Evolutionary conservation across 2,888 invertebrate genomes (phyloP).

Genomic region (Hypolimnas misippus): DNA sequence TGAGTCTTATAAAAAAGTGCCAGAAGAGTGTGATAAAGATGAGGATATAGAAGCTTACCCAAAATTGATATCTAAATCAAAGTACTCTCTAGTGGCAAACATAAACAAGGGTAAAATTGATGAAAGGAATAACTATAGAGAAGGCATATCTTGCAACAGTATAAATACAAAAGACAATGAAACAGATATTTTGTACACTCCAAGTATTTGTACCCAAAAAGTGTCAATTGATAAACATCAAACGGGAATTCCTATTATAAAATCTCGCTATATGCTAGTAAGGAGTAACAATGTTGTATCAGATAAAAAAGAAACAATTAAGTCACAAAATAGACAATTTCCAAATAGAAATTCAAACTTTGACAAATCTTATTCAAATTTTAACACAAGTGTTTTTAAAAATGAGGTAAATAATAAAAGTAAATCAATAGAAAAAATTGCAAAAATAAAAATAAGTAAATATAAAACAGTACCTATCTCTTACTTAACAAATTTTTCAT

Average conservation of each 20-base stretch:
- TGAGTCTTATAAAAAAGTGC: neutral
- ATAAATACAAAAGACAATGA: slow-evolving; percentile 4
- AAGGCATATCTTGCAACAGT: neutral
- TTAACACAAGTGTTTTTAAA: neutral
- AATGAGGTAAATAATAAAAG: slow-evolving; percentile 17
- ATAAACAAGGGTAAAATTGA: slow-evolving; percentile 17
- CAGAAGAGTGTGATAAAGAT: slow-evolving; percentile 8
- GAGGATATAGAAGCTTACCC: slow-evolving; percentile 4
- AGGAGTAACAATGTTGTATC: slow-evolving; percentile 48
- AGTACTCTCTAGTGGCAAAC: slow-evolving; percentile 37
- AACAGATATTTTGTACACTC: neutral
- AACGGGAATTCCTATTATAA: slow-evolving; percentile 22
- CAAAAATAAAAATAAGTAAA: slow-evolving; percentile 66
- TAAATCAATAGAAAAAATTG: slow-evolving; percentile 41
- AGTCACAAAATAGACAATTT: neutral
- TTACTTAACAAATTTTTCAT: slow-evolving; percentile 49
- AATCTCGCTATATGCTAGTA: slow-evolving; percentile 63
- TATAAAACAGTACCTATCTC: slow-evolving; percentile 68
- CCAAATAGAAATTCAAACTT: neutral
- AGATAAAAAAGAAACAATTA: slow-evolving; percentile 2
- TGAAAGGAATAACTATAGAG: slow-evolving; percentile 5
- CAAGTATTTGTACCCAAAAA: slow-evolving; percentile 38
- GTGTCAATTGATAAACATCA: slow-evolving; percentile 2
- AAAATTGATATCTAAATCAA: slow-evolving; percentile 36
- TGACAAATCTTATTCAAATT: slow-evolving; percentile 5